A percentile compares a stretch with the other conserved stretches of the same genome.
These are phyloP conservation scores for Matsumurasca onukii DNA, from an alignment of 1,140 invertebrate species.

Conservation along the genomic window DNA sequence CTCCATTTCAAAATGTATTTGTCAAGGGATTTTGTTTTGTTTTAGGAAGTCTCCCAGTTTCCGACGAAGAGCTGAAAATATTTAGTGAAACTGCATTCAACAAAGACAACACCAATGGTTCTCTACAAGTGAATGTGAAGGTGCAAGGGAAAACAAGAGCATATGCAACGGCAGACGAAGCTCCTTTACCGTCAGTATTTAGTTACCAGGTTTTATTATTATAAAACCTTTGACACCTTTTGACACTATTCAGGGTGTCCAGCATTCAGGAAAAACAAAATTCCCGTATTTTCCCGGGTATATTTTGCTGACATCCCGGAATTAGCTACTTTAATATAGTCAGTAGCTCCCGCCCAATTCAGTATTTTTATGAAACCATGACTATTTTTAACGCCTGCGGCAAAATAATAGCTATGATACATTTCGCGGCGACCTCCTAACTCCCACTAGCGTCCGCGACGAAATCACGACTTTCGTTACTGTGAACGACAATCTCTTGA, in stretches of 20 bases:
- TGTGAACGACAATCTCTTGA: too few relatives aligned
- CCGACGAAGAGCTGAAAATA: constrained; percentile 62
- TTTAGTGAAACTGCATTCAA: constrained; percentile 59
- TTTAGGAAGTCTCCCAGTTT: constrained; percentile 40
- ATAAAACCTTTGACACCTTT: background rate
- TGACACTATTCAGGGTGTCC: background rate
- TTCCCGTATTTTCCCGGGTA: background rate
- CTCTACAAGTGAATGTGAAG: constrained; percentile 60
- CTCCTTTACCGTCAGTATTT: constrained; percentile 65
- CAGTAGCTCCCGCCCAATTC: background rate
- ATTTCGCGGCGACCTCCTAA: too few relatives aligned
- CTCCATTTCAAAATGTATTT: too few relatives aligned
- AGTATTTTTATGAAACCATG: background rate
- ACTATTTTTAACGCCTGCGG: too few relatives aligned
- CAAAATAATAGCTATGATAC: too few relatives aligned
- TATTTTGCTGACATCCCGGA: too few relatives aligned
- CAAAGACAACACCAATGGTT: constrained; percentile 64
- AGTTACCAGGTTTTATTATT: background rate
- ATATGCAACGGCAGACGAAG: constrained; percentile 64
- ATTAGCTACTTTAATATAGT: background rate
- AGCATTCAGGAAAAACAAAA: background rate
- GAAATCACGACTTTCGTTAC: too few relatives aligned
- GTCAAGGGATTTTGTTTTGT: too few relatives aligned
- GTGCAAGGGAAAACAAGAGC: constrained; percentile 70
- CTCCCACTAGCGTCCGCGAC: too few relatives aligned